phyloP scores from a whole-genome alignment of 2,888 invertebrate genomes.

The Congeria kusceri region DNA sequence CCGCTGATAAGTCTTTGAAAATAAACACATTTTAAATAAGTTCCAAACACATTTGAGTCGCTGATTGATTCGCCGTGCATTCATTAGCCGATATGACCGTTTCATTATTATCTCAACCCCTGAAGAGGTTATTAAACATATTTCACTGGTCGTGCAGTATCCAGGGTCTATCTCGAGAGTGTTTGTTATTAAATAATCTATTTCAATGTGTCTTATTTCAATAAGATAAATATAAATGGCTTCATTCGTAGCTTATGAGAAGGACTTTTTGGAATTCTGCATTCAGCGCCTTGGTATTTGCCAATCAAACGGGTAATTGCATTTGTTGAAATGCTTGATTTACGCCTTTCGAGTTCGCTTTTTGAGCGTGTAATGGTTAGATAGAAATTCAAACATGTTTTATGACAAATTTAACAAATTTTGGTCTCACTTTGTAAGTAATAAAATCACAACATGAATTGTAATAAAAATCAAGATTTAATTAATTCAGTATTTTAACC shows the following conservation, averaged over 20 bases:
- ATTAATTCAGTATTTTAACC: too few relatives aligned
- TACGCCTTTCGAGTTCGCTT: too few relatives aligned
- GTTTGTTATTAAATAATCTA: constrained; percentile 59
- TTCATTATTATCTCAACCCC: constrained; percentile 59
- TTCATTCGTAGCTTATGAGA: not conserved
- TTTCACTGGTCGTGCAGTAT: constrained; percentile 47
- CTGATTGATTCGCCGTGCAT: constrained; percentile 56
- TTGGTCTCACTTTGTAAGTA: too few relatives aligned
- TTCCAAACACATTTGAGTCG: constrained; percentile 65
- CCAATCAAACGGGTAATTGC: too few relatives aligned
- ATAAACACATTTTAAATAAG: constrained; percentile 71
- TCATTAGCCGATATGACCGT: constrained; percentile 59
- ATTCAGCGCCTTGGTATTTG: too few relatives aligned
- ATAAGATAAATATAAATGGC: constrained; percentile 45
- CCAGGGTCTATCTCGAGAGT: constrained; percentile 43
- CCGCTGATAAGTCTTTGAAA: constrained; percentile 58
- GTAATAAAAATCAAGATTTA: too few relatives aligned
- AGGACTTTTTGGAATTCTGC: too few relatives aligned
- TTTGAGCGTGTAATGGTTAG: too few relatives aligned
- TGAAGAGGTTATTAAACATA: constrained; percentile 65
- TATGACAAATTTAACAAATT: too few relatives aligned
- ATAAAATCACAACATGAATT: too few relatives aligned
- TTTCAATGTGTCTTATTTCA: constrained; percentile 43
- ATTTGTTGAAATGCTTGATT: too few relatives aligned
- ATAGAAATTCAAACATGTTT: too few relatives aligned